phyloP scores from a whole-genome alignment of 2,797 vertebrate genomes.

The Triplophysa bombifrons region DNA sequence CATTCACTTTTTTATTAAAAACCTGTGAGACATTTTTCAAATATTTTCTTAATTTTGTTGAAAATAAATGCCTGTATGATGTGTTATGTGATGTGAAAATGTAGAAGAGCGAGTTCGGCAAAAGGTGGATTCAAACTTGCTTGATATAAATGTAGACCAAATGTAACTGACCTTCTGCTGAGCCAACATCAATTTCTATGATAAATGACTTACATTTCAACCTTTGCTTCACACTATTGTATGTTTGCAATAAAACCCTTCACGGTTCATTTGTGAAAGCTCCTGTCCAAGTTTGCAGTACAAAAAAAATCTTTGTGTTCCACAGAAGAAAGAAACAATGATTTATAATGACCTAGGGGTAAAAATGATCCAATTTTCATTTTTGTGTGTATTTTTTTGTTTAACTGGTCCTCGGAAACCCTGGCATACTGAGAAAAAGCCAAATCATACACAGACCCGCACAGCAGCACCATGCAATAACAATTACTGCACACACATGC shows the following conservation, averaged over 20 bases:
- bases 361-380: not conserved
- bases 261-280: not conserved
- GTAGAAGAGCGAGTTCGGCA: too few relatives aligned
- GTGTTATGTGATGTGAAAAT: too few relatives aligned
- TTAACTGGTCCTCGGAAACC: not conserved
- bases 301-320: not conserved
- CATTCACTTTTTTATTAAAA: too few relatives aligned
- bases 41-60: too few relatives aligned
- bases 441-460: slow-evolving; percentile 22
- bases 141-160: too few relatives aligned
- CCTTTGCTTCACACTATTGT: not conserved
- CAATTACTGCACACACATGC: slow-evolving; percentile 32
- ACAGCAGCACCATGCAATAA: slow-evolving; percentile 39
- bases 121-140: too few relatives aligned
- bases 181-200: not conserved
- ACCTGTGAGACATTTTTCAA: too few relatives aligned
- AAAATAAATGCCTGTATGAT: too few relatives aligned
- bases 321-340: not conserved
- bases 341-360: not conserved
- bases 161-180: not conserved
- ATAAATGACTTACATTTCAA: not conserved
- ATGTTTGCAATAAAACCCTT: not conserved
- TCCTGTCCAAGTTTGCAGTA: not conserved
- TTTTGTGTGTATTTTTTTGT: not conserved
- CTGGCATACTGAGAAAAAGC: slow-evolving; percentile 21